Evolutionary conservation across 2,797 vertebrate species (phyloP).

Genomic region (Pitangus sulphuratus): DNA sequence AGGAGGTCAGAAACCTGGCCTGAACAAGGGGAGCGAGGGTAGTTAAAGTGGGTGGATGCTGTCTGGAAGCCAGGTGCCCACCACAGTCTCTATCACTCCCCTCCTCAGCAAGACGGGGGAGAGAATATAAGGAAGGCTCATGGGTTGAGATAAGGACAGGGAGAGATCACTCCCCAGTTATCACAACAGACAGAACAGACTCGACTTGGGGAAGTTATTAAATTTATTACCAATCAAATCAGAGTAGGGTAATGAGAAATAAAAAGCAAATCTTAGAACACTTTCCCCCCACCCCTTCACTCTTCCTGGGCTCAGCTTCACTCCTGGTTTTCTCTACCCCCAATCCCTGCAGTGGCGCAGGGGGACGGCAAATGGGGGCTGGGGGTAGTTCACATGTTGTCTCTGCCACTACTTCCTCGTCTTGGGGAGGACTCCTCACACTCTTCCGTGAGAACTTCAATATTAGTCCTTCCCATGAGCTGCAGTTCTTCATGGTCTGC

Average conservation of each 20-base stretch:
- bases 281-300: accelerated
- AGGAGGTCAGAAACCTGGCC: accelerated
- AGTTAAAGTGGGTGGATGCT: neutral
- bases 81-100: neutral
- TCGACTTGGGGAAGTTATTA: accelerated
- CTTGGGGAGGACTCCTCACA: neutral
- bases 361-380: neutral
- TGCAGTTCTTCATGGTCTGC: neutral
- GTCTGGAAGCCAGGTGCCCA: neutral
- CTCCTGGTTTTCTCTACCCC: neutral
- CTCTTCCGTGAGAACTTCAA: neutral
- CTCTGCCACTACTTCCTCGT: neutral
- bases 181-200: neutral
- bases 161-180: neutral
- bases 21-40: accelerated
- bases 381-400: neutral
- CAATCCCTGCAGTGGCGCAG: neutral
- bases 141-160: neutral
- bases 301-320: neutral
- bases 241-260: neutral
- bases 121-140: neutral
- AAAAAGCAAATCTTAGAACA: neutral
- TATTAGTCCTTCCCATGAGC: neutral
- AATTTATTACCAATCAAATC: neutral
- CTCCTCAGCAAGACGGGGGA: neutral